Conservation (phyloP, 2,888 invertebrate species). For the Parochlus steinenii region DNA sequence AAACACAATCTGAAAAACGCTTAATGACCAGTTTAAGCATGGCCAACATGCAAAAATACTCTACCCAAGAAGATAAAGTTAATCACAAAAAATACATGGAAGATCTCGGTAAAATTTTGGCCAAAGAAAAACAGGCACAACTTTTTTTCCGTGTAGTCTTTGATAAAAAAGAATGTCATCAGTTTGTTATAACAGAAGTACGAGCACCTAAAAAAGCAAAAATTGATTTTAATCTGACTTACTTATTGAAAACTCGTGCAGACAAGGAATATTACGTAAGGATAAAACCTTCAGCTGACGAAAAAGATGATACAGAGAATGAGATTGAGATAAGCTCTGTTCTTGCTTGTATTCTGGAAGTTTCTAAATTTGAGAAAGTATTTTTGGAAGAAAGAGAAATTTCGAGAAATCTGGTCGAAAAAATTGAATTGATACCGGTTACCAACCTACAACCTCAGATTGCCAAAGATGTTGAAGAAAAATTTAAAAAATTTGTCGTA, state of each 20-base stretch:
- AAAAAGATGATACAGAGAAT: conserved; percentile 21
- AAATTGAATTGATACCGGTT: conserved; percentile 27
- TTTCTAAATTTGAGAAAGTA: conserved; percentile 26
- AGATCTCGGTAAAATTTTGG: no score
- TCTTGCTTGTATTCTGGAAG: conserved; percentile 24
- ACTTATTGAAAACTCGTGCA: conserved; percentile 22
- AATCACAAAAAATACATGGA: no score
- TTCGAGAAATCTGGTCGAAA: conserved; percentile 28
- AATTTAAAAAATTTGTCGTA: conserved; percentile 27
- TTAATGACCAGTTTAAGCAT: no score
- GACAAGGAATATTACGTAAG: conserved; percentile 17
- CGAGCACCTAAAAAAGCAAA: not conserved
- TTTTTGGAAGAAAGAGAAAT: conserved; percentile 24
- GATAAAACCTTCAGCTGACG: conserved; percentile 19
- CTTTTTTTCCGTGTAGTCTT: no score
- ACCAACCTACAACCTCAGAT: conserved; percentile 27
- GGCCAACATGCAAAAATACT: no score
- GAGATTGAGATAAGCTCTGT: conserved; percentile 28
- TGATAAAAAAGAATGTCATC: no score
- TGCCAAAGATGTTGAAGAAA: conserved; percentile 21
- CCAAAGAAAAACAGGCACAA: no score
- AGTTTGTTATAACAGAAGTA: no score
- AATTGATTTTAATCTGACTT: conserved; percentile 26
- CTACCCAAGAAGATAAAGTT: no score
- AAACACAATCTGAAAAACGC: no score